Evolutionary conservation across 1,140 invertebrate genomes (phyloP), one percentile per base, ranked within the genome.

Genomic region (Gonioctena quinquepunctata): DNA sequence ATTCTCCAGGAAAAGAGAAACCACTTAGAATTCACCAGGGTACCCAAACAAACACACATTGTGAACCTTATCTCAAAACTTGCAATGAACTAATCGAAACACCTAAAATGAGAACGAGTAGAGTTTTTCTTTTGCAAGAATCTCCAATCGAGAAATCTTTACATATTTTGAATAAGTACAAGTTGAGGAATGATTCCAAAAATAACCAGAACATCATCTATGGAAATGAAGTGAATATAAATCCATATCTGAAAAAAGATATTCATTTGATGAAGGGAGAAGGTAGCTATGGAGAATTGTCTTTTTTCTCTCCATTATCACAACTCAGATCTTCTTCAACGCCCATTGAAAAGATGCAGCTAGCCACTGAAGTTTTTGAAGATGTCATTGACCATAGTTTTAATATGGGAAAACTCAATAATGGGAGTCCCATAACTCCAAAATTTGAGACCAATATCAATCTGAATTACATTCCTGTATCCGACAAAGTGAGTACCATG

Each of bases 221-320:
- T 68, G 56, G 54, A 25, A 33, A 25, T 60, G 67, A 70, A 33
- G 57, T 73, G 1, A 70, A 70, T 22, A 18, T 73, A n/a, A 73
- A 73, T 56, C 71, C 71, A 4, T 73, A 73, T 48, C 25, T 66
- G 28, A 60, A 66, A 16, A 64, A 73, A 25, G 26, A 65, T 3
- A 62, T 69, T 25, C 48, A 59, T 23, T 18, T 67, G 21, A 64
- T n/a, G 19, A 68, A 52, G 49, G 66, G 71, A 42, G 33, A 42
- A 18, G 27, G 23, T 2, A 69, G 65, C 26, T n/a, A 49, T 22
- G 60, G 69, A 19, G 69, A 71, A 52, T 42, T 63, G 22, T 71
- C 69, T 16, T 71, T 74, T 69, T 74, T 74, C 22, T 61, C 72
- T 1, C 71, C 71, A 1, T 26, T 71, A 23, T 71, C 67, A 49